A percentile compares a stretch with the other conserved stretches of the same genome.
These are phyloP conservation scores for Lycocerus yunnanus DNA, from an alignment of 2,888 invertebrate species.

Conservation along the genomic window DNA sequence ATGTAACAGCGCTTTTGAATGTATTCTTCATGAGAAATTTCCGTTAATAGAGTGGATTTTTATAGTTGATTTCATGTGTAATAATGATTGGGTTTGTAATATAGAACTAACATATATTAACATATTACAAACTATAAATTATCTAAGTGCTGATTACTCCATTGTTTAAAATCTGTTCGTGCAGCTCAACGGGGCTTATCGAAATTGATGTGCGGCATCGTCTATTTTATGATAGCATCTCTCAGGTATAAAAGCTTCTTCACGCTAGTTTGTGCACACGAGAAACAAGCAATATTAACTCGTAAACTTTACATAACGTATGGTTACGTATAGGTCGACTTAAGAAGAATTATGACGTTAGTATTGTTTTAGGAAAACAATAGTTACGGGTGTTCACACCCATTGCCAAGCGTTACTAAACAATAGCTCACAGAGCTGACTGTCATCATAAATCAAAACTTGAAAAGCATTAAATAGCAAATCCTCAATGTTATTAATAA, in stretches of 20 bases:
- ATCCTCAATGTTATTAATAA: slow-evolving; percentile 32
- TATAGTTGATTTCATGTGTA: not conserved
- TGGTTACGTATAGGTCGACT: slow-evolving; percentile 46
- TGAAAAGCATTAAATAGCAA: slow-evolving; percentile 35
- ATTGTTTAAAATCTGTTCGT: slow-evolving; percentile 39
- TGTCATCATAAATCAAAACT: slow-evolving; percentile 49
- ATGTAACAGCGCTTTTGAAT: not conserved
- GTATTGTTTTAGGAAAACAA: slow-evolving; percentile 51
- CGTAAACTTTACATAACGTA: slow-evolving; percentile 43
- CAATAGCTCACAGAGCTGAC: slow-evolving; percentile 46
- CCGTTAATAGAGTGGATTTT: not conserved
- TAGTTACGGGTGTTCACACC: slow-evolving; percentile 50
- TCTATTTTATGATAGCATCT: slow-evolving; percentile 24
- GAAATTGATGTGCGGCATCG: slow-evolving; percentile 25
- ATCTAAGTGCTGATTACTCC: slow-evolving; percentile 48
- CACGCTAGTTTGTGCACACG: slow-evolving; percentile 30
- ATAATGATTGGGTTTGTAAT: slow-evolving; percentile 37
- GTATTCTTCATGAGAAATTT: not conserved
- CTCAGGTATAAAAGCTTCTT: slow-evolving; percentile 22
- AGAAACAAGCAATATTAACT: slow-evolving; percentile 45
- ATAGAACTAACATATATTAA: slow-evolving; percentile 52
- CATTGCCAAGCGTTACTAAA: slow-evolving; percentile 48
- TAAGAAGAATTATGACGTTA: slow-evolving; percentile 50
- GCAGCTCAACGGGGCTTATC: slow-evolving; percentile 21
- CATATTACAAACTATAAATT: slow-evolving; percentile 51